Percentiles rank a stretch among this genome's conserved stretches.
Conservation (phyloP, 2,113 vertebrate species). For the Glaucidium brasilianum region DNA sequence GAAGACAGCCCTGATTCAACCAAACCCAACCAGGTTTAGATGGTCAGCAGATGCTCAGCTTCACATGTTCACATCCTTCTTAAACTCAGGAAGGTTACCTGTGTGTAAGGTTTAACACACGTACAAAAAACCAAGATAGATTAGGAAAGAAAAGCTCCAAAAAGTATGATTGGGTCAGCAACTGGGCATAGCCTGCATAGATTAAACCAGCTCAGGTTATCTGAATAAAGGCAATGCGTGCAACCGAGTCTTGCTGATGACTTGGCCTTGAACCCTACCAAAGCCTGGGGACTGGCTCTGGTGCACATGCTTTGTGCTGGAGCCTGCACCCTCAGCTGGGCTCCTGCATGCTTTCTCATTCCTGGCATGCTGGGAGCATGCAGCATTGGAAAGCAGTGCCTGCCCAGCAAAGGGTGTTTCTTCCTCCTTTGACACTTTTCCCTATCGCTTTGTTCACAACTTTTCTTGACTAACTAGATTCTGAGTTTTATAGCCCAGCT, state of each 20-base stretch:
- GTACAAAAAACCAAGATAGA: neutral
- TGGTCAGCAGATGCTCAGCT: neutral
- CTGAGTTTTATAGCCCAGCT: neutral
- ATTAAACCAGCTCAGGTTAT: neutral
- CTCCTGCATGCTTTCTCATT: neutral
- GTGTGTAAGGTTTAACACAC: neutral
- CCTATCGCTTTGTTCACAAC: neutral
- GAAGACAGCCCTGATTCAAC: neutral
- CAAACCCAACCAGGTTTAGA: neutral
- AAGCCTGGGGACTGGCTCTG: neutral
- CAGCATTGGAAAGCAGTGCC: neutral
- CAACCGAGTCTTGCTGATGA: neutral
- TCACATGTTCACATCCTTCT: neutral
- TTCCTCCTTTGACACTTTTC: neutral
- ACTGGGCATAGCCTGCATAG: neutral
- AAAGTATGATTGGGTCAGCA: neutral
- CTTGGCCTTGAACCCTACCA: neutral
- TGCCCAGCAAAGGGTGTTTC: neutral
- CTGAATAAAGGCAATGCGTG: neutral
- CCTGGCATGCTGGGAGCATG: fast-evolving
- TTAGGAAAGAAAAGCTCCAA: neutral
- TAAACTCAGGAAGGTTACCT: fast-evolving
- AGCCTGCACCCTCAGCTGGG: neutral
- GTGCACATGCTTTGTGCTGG: fast-evolving
- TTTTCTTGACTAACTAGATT: neutral